Evolutionary conservation across 2,797 vertebrate genomes (phyloP).

Genomic region (Garrulus glandarius): DNA sequence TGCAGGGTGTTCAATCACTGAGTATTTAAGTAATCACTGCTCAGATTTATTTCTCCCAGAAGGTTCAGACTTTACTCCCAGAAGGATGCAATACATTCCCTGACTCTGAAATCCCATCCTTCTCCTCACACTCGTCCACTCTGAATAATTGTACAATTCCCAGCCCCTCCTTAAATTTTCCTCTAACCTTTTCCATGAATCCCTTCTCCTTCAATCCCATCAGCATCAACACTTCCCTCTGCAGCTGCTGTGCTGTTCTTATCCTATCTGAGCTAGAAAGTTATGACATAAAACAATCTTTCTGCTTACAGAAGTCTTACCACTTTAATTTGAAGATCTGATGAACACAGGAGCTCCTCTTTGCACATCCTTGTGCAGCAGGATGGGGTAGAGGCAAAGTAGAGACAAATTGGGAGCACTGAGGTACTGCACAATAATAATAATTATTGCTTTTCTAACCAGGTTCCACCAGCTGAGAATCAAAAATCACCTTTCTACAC

Average conservation of each 20-base stretch:
- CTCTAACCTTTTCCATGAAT: background rate
- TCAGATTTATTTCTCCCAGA: background rate
- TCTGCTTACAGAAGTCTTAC: background rate
- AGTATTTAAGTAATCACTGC: background rate
- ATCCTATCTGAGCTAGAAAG: background rate
- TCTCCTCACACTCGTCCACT: background rate
- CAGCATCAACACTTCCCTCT: background rate
- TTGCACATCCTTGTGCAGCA: background rate
- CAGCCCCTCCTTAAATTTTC: background rate
- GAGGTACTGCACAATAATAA: background rate
- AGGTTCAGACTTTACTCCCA: background rate
- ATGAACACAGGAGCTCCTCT: background rate
- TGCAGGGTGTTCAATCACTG: background rate
- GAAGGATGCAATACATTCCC: background rate
- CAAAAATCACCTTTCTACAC: constrained; percentile 54
- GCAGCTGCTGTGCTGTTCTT: background rate
- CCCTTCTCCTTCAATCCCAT: background rate
- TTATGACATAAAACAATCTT: background rate
- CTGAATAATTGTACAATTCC: background rate
- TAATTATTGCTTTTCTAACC: background rate
- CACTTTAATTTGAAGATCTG: background rate
- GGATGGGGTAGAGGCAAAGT: background rate
- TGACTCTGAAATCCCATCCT: background rate
- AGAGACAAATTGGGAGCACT: background rate
- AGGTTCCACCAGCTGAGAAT: constrained; percentile 65